Percentiles rank a stretch among this genome's conserved stretches.
These are phyloP conservation scores for Drosophila sucinea DNA, from an alignment of 1,140 invertebrate species.

Conservation along the genomic window DNA sequence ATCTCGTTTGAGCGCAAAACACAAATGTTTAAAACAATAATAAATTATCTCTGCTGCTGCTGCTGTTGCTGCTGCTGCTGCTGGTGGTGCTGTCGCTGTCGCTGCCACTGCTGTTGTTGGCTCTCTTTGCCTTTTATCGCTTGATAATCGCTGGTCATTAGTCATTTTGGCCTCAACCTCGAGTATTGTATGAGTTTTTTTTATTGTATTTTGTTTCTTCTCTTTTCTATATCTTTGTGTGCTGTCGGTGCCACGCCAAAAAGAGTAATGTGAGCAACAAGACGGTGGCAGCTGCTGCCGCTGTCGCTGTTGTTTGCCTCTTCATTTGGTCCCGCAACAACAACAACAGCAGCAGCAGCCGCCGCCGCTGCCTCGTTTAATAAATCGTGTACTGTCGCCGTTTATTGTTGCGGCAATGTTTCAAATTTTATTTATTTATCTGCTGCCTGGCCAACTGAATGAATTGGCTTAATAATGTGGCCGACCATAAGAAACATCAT, in stretches of 20 bases:
- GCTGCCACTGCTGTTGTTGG: constrained; percentile 26
- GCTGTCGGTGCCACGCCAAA: constrained; percentile 70
- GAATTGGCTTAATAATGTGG: constrained; percentile 80
- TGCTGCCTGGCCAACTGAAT: constrained; percentile 56
- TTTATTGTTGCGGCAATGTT: constrained; percentile 81
- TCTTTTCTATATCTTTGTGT: constrained; percentile 68
- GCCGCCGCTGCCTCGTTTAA: constrained; percentile 62
- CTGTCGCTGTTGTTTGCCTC: constrained; percentile 29
- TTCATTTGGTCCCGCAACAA: constrained; percentile 1
- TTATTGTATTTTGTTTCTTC: constrained; percentile 14
- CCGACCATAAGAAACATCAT: constrained; percentile 49
- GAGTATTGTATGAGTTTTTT: constrained; percentile 74
- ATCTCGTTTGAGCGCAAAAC: constrained; percentile 79
- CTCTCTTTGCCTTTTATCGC: constrained; percentile 78
- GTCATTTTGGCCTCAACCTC: constrained; percentile 80
- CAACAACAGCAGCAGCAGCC: constrained; percentile 47
- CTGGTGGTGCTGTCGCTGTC: constrained; percentile 41
- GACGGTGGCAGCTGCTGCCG: constrained; percentile 74
- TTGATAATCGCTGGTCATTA: constrained; percentile 82
- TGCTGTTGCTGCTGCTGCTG: not conserved
- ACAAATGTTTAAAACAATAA: constrained; percentile 82
- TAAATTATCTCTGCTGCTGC: constrained; percentile 65
- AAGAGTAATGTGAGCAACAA: constrained; percentile 80
- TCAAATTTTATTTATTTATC: constrained; percentile 82
- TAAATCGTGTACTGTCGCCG: constrained; percentile 81